Evolutionary conservation across 2,113 vertebrate genomes (phyloP).

Genomic region (Gobius niger): DNA sequence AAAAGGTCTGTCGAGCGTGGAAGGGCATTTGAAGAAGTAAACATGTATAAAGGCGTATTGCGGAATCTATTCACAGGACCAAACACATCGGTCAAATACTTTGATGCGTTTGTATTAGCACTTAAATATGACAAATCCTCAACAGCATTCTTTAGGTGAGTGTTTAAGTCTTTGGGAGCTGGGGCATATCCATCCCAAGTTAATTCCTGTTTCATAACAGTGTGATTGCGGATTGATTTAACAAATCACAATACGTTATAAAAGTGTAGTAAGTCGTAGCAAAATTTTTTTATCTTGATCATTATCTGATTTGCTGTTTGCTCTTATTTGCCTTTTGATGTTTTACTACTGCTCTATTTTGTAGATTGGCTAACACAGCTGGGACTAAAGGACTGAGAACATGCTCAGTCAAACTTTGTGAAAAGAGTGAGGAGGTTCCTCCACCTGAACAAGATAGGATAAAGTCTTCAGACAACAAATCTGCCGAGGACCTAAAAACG

Average conservation of each 20-base stretch:
- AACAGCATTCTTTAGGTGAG: conserved; percentile 58
- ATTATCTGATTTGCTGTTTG: background rate
- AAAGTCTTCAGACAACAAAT: conserved; percentile 15
- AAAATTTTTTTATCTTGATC: background rate
- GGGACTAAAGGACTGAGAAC: conserved; percentile 53
- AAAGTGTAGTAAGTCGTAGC: background rate
- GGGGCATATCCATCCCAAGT: background rate
- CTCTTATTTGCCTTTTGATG: background rate
- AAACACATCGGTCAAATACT: conserved; percentile 8
- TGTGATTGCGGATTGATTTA: background rate
- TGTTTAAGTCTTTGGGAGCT: background rate
- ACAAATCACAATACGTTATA: too few relatives aligned
- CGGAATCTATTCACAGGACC: conserved; percentile 23
- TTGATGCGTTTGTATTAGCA: conserved; percentile 12
- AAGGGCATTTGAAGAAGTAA: conserved; percentile 50
- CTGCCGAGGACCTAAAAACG: conserved; percentile 10
- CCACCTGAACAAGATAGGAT: conserved; percentile 20
- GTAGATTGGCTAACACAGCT: conserved; percentile 43
- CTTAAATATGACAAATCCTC: conserved; percentile 33
- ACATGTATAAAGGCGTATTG: conserved; percentile 64
- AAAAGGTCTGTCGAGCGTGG: conserved; percentile 31
- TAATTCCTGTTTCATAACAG: background rate
- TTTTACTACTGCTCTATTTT: conserved; percentile 20
- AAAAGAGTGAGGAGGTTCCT: conserved; percentile 47
- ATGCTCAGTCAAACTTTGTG: conserved; percentile 39